Evolutionary conservation across 2,797 vertebrate species (phyloP).

Genomic region (Hydrophis major): DNA sequence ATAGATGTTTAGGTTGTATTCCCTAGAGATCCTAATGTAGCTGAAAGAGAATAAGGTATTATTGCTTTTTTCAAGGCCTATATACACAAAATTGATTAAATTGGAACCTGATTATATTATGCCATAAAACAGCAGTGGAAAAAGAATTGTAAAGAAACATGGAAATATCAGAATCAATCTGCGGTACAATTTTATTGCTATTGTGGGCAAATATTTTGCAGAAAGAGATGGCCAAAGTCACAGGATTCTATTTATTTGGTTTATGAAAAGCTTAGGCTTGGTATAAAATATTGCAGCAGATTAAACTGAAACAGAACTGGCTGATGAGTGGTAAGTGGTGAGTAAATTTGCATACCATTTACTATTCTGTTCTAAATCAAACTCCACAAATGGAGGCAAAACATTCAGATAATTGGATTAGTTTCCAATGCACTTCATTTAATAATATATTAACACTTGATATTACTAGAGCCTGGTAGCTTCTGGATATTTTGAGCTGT

Average conservation of each 20-base stretch:
- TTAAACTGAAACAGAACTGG: background rate
- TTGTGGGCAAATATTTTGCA: background rate
- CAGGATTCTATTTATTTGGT: background rate
- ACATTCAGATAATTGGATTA: background rate
- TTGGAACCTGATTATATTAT: background rate
- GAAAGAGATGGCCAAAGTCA: background rate
- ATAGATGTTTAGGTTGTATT: background rate
- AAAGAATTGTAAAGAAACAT: background rate
- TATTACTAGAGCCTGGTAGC: background rate
- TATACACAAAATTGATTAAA: background rate
- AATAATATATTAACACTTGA: background rate
- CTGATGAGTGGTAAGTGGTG: background rate
- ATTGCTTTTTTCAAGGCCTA: background rate
- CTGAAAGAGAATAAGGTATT: background rate
- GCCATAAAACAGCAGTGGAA: background rate
- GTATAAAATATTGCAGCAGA: background rate
- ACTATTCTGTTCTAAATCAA: background rate
- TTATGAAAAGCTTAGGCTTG: background rate
- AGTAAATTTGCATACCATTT: background rate
- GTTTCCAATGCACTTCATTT: background rate
- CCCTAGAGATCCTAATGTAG: conserved; percentile 6
- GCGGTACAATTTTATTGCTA: background rate
- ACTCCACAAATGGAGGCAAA: background rate
- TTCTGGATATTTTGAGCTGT: background rate
- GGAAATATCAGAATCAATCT: background rate